These are phyloP conservation scores for Aplidium turbinatum DNA, from an alignment of 23 tunicate species.

Conservation along the genomic window DNA sequence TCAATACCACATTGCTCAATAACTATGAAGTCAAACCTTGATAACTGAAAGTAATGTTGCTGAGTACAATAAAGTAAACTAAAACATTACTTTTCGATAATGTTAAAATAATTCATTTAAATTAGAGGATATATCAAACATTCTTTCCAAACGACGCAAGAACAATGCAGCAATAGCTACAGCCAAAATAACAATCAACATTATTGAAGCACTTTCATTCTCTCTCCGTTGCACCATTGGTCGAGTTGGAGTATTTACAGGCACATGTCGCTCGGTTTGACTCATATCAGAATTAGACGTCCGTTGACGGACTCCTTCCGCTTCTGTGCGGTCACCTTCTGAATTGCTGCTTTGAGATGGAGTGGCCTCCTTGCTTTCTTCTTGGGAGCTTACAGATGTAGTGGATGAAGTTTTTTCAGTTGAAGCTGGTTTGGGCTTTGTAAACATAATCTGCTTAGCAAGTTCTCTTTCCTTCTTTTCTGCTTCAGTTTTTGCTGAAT, in stretches of 20 bases:
- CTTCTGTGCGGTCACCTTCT: not conserved
- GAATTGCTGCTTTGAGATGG: not conserved
- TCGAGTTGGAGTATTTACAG: not conserved
- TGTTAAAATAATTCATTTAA: not conserved
- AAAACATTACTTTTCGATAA: too few relatives aligned
- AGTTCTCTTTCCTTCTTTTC: conserved; percentile 69
- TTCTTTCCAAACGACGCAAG: conserved; percentile 57
- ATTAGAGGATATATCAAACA: conserved; percentile 24
- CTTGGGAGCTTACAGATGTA: not conserved
- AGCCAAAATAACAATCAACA: conserved; percentile 63
- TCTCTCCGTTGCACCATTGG: not conserved
- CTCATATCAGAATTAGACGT: not conserved
- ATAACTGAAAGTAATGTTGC: too few relatives aligned
- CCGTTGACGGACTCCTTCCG: not conserved
- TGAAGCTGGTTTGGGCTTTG: conserved; percentile 56
- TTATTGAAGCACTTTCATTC: conserved; percentile 52
- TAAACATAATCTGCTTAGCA: conserved; percentile 69
- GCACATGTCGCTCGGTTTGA: not conserved
- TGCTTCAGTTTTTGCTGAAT: conserved; percentile 2
- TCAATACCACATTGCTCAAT: too few relatives aligned
- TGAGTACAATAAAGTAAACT: too few relatives aligned
- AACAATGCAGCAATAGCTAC: conserved; percentile 71
- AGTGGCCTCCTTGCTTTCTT: not conserved
- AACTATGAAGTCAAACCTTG: too few relatives aligned
- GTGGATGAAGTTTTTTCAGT: not conserved